Evolutionary conservation across 2,113 vertebrate species (phyloP).

Genomic region (Eleginops maclovinus): DNA sequence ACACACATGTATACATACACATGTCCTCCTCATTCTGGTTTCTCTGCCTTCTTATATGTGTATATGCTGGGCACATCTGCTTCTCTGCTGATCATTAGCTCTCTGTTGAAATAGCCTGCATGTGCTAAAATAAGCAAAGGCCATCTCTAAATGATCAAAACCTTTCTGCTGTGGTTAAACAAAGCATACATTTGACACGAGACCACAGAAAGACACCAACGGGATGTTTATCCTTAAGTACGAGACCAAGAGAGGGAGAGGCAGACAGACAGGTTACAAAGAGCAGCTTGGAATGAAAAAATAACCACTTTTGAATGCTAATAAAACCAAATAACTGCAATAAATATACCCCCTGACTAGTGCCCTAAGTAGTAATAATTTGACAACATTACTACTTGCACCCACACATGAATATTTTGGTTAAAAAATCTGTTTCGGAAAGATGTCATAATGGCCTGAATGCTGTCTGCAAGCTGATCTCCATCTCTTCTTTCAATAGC

Average conservation of each 20-base stretch:
- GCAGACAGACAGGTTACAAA: constrained; percentile 3
- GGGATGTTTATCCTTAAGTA: constrained; percentile 50
- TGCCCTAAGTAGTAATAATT: background rate
- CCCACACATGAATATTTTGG: background rate
- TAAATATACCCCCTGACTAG: constrained; percentile 11
- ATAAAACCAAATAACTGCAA: constrained; percentile 20
- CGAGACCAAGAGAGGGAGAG: constrained; percentile 21
- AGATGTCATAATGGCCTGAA: background rate
- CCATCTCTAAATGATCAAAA: constrained; percentile 74
- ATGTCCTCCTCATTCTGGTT: no score
- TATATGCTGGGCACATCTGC: constrained; percentile 47
- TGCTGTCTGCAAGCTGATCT: background rate
- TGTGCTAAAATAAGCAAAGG: constrained; percentile 70
- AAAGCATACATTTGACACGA: constrained; percentile 59
- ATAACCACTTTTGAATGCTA: constrained; percentile 5
- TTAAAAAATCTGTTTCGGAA: constrained; percentile 18
- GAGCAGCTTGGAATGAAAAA: constrained; percentile 3
- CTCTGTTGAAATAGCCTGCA: constrained; percentile 48
- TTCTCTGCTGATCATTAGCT: constrained; percentile 62
- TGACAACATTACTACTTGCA: background rate
- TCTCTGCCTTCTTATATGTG: background rate
- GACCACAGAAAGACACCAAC: constrained; percentile 51
- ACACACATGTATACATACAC: constrained; percentile 20
- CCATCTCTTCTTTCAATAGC: constrained; percentile 24
- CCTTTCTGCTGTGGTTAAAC: constrained; percentile 65